Base-by-base conservation (phyloP, 2,113 vertebrate genomes). In the Ailurus styani region DNA sequence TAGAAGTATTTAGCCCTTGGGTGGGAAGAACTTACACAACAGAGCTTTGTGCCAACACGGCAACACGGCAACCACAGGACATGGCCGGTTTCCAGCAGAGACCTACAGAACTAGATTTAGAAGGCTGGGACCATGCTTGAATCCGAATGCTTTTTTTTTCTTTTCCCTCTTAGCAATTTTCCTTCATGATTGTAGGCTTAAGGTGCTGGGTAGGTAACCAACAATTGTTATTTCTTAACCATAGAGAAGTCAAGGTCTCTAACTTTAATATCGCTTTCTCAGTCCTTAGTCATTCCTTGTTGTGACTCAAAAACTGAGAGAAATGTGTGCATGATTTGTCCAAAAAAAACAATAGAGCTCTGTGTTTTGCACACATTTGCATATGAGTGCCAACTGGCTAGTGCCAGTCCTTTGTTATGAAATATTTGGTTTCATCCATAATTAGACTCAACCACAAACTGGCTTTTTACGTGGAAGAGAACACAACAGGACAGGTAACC, bases 401-500 rank as follows among this genome's bases (percentile, higher is more conserved):
- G 31, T 79, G 64, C 34, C 40, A 64, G 1, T 83, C n/a, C 25
- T 95, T 93, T 85, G 18, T 93, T 81, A 64, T 21, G 94, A 91
- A 84, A n/a, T 87, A 93, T 54, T 96, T 83, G 42, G 27, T 90
- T 90, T 87, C 42, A 52, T 54, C 27, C 34, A 29, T 8, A 85
- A 47, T 31, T 93, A 23, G 21, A 90, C 55, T 62, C 62, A 37
- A 47, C 18, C 11, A 50, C 10, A 81, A n/a, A 64, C 1, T 81
- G 60, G 31, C 37, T 66, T 93, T 79, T 95, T 79, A 40, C 85
- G 3, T 42, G 8, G 11, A 84, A 90, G 40, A 72, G 10, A 50
- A 78, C 14, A 62, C 73, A 93, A 75, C 4, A 84, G 72, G 50
- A 87, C 75, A 97, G 93, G 88, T 94, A 87, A 91, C 42, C 23